A percentile compares a stretch with the other conserved stretches of the same genome.
Conservation (phyloP, 2,113 vertebrate genomes). For the Sturnira hondurensis region DNA sequence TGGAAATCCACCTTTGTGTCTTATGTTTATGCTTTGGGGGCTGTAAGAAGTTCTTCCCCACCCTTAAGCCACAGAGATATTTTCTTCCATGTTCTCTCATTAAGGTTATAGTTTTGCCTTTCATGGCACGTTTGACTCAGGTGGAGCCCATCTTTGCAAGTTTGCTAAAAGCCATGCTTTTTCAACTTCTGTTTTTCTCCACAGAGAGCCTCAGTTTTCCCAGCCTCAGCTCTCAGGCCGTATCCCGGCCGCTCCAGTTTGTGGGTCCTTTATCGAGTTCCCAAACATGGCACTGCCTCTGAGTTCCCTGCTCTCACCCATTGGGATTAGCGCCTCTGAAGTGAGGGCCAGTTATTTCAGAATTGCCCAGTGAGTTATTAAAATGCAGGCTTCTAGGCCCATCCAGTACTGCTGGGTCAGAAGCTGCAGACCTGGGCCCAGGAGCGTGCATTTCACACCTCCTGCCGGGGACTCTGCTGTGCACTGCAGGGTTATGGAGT, state of each 20-base stretch:
- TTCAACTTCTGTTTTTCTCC: neutral
- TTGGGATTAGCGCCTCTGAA: neutral
- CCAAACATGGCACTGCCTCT: neutral
- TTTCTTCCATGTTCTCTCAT: neutral
- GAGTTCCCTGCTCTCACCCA: neutral
- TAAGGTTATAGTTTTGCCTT: neutral
- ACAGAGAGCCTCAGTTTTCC: neutral
- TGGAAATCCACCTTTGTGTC: neutral
- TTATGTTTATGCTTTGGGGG: neutral
- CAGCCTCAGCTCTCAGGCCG: neutral
- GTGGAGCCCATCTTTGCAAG: neutral
- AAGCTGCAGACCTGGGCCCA: neutral
- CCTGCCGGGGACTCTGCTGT: neutral
- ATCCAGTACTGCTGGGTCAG: neutral
- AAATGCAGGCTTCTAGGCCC: neutral
- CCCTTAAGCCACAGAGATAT: neutral
- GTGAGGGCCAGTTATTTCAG: neutral
- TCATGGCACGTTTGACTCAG: neutral
- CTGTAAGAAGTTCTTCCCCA: neutral
- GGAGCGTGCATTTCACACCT: neutral
- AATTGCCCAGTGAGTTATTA: neutral
- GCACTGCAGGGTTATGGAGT: neutral
- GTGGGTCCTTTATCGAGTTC: neutral
- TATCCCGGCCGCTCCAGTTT: rapidly evolving
- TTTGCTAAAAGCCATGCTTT: neutral